Percentiles rank a stretch among this genome's conserved stretches.
Conservation (phyloP, 2,113 vertebrate species). For the Condylura cristata region DNA sequence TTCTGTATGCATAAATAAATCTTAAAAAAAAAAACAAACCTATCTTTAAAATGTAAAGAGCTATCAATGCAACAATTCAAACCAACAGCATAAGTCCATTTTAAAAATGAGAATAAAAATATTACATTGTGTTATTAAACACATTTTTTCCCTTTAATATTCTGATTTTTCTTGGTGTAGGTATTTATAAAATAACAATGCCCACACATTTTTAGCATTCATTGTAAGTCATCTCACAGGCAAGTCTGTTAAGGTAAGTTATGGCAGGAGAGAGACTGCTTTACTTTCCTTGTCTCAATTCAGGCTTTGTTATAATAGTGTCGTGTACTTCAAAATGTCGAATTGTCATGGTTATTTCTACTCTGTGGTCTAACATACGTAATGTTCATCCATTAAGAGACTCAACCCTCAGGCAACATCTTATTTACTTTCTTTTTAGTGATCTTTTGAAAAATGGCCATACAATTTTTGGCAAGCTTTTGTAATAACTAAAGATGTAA, state of each 20-base stretch:
- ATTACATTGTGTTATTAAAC: neutral
- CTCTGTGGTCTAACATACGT: conserved; percentile 9
- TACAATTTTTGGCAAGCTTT: conserved; percentile 56
- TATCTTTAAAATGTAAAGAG: neutral
- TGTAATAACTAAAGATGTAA: conserved; percentile 60
- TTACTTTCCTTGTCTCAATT: conserved; percentile 23
- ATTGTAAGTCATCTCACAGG: neutral
- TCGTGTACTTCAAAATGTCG: neutral
- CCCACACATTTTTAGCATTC: neutral
- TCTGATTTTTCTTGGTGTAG: neutral
- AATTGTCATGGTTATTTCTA: conserved; percentile 36
- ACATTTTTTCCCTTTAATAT: neutral
- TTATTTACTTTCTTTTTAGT: conserved; percentile 67
- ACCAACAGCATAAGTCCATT: neutral
- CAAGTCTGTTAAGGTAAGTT: neutral
- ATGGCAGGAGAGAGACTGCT: neutral
- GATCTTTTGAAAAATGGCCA: conserved; percentile 56
- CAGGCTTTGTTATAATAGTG: neutral
- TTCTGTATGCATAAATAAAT: too few relatives aligned
- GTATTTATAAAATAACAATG: neutral
- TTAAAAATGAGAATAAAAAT: neutral
- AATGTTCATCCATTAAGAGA: conserved; percentile 40
- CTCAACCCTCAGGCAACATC: conserved; percentile 27
- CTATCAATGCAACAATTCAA: neutral
- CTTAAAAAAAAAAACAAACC: neutral